phyloP scores from a whole-genome alignment of 2,113 vertebrate species.

The Catharus fuscescens region DNA sequence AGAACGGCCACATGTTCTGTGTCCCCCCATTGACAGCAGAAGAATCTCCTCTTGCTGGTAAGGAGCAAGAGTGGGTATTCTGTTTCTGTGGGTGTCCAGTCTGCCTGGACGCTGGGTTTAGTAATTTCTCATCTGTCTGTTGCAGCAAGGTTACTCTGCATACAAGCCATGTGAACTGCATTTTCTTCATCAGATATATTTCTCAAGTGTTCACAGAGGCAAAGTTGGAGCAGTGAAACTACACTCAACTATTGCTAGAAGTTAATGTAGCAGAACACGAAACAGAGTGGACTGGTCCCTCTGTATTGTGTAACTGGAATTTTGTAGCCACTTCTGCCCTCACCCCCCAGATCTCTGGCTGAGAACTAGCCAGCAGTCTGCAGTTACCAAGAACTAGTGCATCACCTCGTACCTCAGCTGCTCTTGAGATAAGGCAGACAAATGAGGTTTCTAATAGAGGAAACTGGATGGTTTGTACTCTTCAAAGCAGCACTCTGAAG shows the following conservation, averaged over 20 bases:
- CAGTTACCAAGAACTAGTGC: not conserved
- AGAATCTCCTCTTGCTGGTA: not conserved
- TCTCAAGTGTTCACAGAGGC: not conserved
- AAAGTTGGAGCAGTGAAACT: not conserved
- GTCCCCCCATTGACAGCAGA: not conserved
- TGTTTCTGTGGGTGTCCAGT: not conserved
- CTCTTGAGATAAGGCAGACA: not conserved
- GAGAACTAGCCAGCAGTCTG: not conserved
- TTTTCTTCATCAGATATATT: not conserved
- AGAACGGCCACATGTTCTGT: rapidly evolving
- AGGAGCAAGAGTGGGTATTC: not conserved
- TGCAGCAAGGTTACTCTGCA: not conserved
- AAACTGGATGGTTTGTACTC: not conserved
- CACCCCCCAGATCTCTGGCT: not conserved
- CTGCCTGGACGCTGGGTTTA: not conserved
- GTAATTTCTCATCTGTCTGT: not conserved
- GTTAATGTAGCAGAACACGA: not conserved
- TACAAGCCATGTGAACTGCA: not conserved
- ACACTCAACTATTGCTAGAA: not conserved
- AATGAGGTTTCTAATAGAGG: not conserved
- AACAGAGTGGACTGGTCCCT: not conserved
- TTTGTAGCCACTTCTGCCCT: not conserved
- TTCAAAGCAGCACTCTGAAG: not conserved
- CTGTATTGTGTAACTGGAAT: not conserved
- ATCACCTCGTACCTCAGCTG: not conserved